Base-by-base conservation (phyloP, 2,113 vertebrate species). In the Pristiophorus japonicus region DNA sequence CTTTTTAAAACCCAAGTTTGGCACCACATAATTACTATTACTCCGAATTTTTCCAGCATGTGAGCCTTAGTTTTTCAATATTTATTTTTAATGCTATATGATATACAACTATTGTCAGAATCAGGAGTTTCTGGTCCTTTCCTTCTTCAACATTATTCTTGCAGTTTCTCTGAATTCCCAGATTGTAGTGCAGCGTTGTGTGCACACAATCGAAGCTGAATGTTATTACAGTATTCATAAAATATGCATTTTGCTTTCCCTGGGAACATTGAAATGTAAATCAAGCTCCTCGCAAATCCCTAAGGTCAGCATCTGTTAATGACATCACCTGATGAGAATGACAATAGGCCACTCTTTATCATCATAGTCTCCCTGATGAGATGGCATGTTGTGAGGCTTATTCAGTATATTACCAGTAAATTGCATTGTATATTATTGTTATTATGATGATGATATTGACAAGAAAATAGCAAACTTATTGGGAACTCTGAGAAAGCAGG, bases 191-290 rank as follows among this genome's bases (percentile, higher is more conserved):
- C 30, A 62, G 14, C 30, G 27, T 55, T 92, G 59, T 92, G 62
- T n/a, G 63, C 34, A 45, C 16, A 24, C 14, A 70, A 27, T 63
- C 66, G 65, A 73, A 94, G 45, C 66, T 47, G 59, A 51, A 27
- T 94, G 42, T 70, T 30, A 94, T 94, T 94, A n/a, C 65, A 45
- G 24, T 14, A n/a, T n/a, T 91, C 63, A 62, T 91, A 91, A 62
- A 62, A 92, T 38, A 92, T 63, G 88, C 59, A 92, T 38, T 92
- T 92, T 63, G 88, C 88, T 65, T 92, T 65, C 59, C n/a, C 88
- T 63, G 34, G 34, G 59, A 92, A 92, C 88, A 92, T 92, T 92
- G 63, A 92, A 92, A 92, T 92, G 88, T 63, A 92, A 92, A 92
- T 92, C 88, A 92, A 92, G 1, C 88, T 92, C 88, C 34, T 92